Percentiles rank a stretch among this genome's conserved stretches.
These are phyloP conservation scores for Rhombomys opimus DNA, from an alignment of 2,113 vertebrate genomes.

Conservation along the genomic window DNA sequence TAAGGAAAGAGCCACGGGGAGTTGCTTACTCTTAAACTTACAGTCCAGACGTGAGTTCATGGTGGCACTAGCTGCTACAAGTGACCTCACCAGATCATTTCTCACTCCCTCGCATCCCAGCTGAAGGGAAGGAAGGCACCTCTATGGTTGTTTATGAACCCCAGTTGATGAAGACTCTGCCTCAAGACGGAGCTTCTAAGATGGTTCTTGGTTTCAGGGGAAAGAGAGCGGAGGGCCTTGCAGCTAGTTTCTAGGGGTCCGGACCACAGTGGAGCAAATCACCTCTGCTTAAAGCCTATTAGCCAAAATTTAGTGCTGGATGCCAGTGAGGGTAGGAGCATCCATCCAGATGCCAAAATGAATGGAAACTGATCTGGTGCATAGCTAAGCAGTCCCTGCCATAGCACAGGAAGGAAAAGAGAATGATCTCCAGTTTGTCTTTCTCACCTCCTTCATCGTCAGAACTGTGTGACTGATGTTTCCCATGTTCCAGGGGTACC, in stretches of 20 bases:
- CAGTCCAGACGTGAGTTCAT: conserved; percentile 2
- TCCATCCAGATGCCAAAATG: neutral
- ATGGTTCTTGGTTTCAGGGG: neutral
- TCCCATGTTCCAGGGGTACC: conserved; percentile 90
- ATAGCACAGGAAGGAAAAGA: neutral
- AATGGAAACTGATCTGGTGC: conserved; percentile 35
- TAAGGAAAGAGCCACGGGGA: conserved; percentile 22
- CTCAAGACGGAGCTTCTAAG: conserved; percentile 20
- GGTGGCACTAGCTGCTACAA: neutral
- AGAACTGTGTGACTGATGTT: conserved; percentile 59
- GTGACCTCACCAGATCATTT: neutral
- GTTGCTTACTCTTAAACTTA: conserved; percentile 42
- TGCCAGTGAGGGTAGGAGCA: neutral
- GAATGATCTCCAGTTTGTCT: neutral
- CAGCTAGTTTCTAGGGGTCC: neutral
- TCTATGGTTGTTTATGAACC: conserved; percentile 10
- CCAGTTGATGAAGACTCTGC: conserved; percentile 1
- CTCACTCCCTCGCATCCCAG: neutral
- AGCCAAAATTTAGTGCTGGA: conserved; percentile 13
- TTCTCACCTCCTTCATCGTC: neutral
- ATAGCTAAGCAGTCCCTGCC: conserved; percentile 16
- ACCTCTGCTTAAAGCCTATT: neutral
- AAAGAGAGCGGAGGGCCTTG: neutral
- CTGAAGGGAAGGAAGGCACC: neutral
- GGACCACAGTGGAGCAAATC: conserved; percentile 6